phyloP scores from a whole-genome alignment of 1,140 invertebrate species.

The Drosophila yakuba region DNA sequence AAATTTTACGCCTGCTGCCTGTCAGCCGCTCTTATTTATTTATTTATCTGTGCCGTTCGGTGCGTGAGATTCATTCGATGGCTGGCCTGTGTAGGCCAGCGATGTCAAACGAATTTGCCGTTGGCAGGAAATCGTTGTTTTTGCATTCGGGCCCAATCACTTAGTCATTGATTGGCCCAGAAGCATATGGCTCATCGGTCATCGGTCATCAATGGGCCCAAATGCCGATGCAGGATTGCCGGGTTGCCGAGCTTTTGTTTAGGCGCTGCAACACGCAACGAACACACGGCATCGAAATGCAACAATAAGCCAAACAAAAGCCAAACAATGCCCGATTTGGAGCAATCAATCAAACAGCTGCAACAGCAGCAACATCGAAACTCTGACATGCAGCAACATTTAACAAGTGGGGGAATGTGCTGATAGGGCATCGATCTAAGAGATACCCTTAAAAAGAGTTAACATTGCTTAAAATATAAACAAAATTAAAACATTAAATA shows the following conservation, averaged over 20 bases:
- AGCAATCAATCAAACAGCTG: constrained; percentile 84
- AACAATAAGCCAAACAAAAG: constrained; percentile 36
- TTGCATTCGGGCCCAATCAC: constrained; percentile 36
- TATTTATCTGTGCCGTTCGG: constrained; percentile 57
- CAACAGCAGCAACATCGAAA: constrained; percentile 62
- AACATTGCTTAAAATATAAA: too few species aligned
- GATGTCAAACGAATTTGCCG: constrained; percentile 63
- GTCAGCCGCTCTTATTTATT: constrained; percentile 77
- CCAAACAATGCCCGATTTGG: constrained; percentile 66
- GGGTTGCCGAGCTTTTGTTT: constrained; percentile 34
- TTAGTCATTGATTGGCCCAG: constrained; percentile 38
- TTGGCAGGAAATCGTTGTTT: constrained; percentile 53
- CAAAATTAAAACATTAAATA: too few species aligned
- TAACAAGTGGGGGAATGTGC: constrained; percentile 27
- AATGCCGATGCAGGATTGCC: not conserved
- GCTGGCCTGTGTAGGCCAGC: constrained; percentile 24
- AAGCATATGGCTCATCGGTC: constrained; percentile 45
- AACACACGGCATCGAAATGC: constrained; percentile 4
- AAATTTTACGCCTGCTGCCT: constrained; percentile 78
- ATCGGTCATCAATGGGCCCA: constrained; percentile 38
- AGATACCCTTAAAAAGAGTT: not conserved
- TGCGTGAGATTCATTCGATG: constrained; percentile 13
- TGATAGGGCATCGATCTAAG: not conserved
- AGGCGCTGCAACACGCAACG: constrained; percentile 45
- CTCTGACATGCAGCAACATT: constrained; percentile 72